These are phyloP conservation scores for Hypercompe scribonia DNA, from an alignment of 2,888 invertebrate genomes.

Conservation along the genomic window DNA sequence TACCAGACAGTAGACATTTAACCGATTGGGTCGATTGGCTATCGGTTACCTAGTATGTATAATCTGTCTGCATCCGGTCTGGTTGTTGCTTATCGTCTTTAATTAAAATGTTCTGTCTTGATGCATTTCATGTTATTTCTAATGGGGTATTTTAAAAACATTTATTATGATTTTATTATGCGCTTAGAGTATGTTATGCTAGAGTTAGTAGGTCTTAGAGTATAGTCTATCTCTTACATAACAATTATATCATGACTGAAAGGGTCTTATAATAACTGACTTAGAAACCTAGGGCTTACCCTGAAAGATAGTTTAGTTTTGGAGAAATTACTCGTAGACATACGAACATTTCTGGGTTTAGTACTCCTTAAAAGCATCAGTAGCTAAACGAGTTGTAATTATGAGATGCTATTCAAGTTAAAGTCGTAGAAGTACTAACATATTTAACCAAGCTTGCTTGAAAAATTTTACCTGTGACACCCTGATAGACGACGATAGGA, in stretches of 20 bases:
- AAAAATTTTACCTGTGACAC: background rate
- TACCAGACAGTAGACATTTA: background rate
- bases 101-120: background rate
- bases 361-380: background rate
- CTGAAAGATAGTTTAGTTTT: background rate
- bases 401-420: background rate
- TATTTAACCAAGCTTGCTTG: background rate
- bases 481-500: background rate
- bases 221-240: background rate
- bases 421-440: background rate
- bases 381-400: no score
- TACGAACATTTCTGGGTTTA: background rate
- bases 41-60: background rate
- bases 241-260: background rate
- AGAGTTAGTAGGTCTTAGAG: no score
- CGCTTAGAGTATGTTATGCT: no score
- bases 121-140: background rate
- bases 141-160: background rate
- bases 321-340: no score
- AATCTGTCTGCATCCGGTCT: slow-evolving; percentile 1
- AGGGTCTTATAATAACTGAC: background rate
- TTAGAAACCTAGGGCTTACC: background rate
- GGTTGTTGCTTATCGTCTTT: background rate
- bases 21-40: background rate
- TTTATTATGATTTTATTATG: no score